Evolutionary conservation across 2,888 invertebrate genomes (phyloP).

Genomic region (Gnatocerus cornutus): DNA sequence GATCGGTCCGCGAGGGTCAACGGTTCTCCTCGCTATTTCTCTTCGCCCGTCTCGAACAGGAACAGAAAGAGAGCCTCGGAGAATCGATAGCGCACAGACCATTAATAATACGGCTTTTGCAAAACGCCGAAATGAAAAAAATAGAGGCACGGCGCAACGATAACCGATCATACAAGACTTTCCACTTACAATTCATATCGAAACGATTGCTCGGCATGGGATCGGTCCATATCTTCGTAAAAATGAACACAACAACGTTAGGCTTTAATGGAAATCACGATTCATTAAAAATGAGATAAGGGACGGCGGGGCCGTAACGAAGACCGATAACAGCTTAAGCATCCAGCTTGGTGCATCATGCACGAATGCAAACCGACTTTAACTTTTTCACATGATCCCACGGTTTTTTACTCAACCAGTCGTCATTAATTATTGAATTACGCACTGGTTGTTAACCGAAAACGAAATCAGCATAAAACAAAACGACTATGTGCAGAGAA

Average conservation of each 20-base stretch:
- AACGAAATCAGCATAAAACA: slow-evolving; percentile 11
- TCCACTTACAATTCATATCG: slow-evolving; percentile 67
- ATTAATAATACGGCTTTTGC: slow-evolving; percentile 59
- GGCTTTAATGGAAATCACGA: slow-evolving; percentile 68
- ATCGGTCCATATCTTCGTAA: slow-evolving; percentile 66
- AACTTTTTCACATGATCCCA: slow-evolving; percentile 36
- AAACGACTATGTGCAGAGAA: not conserved
- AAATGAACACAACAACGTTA: slow-evolving; percentile 65
- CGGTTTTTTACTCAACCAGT: slow-evolving; percentile 21
- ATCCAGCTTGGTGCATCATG: slow-evolving; percentile 38
- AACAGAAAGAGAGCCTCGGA: slow-evolving; percentile 61
- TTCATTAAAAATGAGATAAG: slow-evolving; percentile 64
- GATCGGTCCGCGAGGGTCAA: slow-evolving; percentile 77
- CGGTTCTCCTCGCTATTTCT: slow-evolving; percentile 74
- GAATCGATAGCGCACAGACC: slow-evolving; percentile 66
- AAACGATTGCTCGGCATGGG: slow-evolving; percentile 60
- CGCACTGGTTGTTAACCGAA: slow-evolving; percentile 8
- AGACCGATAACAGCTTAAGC: slow-evolving; percentile 41
- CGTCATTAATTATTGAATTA: slow-evolving; percentile 29
- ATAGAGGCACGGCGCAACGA: slow-evolving; percentile 56
- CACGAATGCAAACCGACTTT: slow-evolving; percentile 24
- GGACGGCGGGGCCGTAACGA: slow-evolving; percentile 31
- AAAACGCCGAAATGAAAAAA: slow-evolving; percentile 58
- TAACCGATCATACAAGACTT: slow-evolving; percentile 67
- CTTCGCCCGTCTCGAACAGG: slow-evolving; percentile 75